A percentile compares a stretch with the other conserved stretches of the same genome.
These are phyloP conservation scores for Seira ritae DNA, from an alignment of 2,888 invertebrate genomes.

Conservation along the genomic window DNA sequence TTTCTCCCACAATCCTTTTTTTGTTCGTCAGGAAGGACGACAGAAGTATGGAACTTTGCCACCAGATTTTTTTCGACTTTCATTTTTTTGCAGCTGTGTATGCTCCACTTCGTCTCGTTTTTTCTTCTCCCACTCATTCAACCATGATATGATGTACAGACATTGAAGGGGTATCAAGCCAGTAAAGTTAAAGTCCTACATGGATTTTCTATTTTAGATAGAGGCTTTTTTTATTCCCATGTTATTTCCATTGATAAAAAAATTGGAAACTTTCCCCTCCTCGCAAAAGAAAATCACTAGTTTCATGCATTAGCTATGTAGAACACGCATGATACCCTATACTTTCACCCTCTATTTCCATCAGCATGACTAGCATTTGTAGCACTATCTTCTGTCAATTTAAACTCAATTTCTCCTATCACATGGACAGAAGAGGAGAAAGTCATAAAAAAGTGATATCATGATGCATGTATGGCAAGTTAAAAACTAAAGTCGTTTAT, in stretches of 20 bases:
- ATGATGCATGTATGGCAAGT: slow-evolving; percentile 37
- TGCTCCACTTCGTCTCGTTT: slow-evolving; percentile 47
- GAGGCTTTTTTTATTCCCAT: slow-evolving; percentile 57
- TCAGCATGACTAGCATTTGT: slow-evolving; percentile 17
- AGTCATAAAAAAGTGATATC: slow-evolving; percentile 20
- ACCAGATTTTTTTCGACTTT: slow-evolving; percentile 61
- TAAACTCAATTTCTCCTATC: slow-evolving; percentile 50
- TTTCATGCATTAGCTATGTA: slow-evolving; percentile 1
- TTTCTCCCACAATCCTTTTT: background rate
- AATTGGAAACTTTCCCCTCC: slow-evolving; percentile 38
- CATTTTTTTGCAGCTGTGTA: slow-evolving; percentile 58
- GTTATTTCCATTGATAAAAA: slow-evolving; percentile 44
- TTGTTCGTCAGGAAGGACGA: slow-evolving; percentile 39
- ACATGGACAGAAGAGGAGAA: slow-evolving; percentile 6
- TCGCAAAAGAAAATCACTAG: slow-evolving; percentile 22
- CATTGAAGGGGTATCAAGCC: slow-evolving; percentile 24
- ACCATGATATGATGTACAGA: slow-evolving; percentile 35
- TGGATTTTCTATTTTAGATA: slow-evolving; percentile 54
- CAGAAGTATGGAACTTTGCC: slow-evolving; percentile 61
- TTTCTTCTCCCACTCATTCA: slow-evolving; percentile 37
- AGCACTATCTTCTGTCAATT: slow-evolving; percentile 57
- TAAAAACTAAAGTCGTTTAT: slow-evolving; percentile 30
- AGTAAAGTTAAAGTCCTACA: slow-evolving; percentile 37
- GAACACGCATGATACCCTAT: background rate
- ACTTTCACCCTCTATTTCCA: slow-evolving; percentile 39